Evolutionary conservation across 2,797 vertebrate genomes (phyloP), one percentile per base, ranked within the genome.

Genomic region (Leptatherina wallacei): DNA sequence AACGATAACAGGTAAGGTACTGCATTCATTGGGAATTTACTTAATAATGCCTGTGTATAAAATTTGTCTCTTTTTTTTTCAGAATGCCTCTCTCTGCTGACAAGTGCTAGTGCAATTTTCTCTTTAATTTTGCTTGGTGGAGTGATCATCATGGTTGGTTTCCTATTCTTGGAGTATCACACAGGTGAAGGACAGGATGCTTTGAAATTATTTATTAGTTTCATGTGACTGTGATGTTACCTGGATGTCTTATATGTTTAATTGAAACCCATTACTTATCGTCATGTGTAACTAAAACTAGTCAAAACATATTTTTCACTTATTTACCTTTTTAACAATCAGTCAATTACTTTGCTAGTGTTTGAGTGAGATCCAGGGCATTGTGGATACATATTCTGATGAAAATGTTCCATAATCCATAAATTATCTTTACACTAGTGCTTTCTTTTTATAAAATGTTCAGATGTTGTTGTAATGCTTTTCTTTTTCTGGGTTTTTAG

Each of bases 91-190:
- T 93, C 74, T 58, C 85, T 97, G 30, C 64, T 97, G 16, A 93
- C 88, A 11, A 95, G 94, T 63, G 93, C 96, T 9, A 95, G 90
- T 13, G 87, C 92, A 54, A 77, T 97, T 75, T 96, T 98, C 70
- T 96, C 96, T 29, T 80, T 97, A 35, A 88, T 98, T 42, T 85
- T 99, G n/a, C 88, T 99, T 62, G 95, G 94, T 76, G 82, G 93
- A 59, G 95, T 98, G 32, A 81, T 96, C 69, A 76, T 96, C 55
- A 80, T 96, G 75, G 95, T 97, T 75, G 97, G 95, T 12, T 86
- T 97, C 84, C 96, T 97, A 89, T 97, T 96, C 44, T 87, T 94
- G 59, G 95, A 98, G 75, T 98, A 96, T 91, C 98, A 97, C 79
- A 90, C 96, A 92, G 97, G 98, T 99, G 67, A 80, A 94, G n/a